Base-by-base conservation (phyloP, 2,888 invertebrate genomes). In the Tenthredo scrophulariae region DNA sequence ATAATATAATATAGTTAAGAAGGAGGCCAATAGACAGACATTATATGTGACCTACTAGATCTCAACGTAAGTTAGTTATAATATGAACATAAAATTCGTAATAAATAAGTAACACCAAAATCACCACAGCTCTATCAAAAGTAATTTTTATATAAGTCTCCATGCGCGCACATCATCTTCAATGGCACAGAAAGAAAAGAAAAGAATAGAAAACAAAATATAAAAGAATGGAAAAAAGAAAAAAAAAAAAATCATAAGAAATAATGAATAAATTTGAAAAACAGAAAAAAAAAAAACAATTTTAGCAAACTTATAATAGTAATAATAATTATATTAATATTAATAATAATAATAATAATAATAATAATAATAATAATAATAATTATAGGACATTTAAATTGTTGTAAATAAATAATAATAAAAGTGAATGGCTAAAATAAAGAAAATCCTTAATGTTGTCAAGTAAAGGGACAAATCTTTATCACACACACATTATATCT, bases 121-220 rank as follows among this genome's bases (percentile, higher is more conserved):
- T 91, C 90, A 92, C 92, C 90, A 91, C 90, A 88, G 88, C 89
- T 91, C 91, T 92, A 91, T 91, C 89, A 91, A 92, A 91, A 90
- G 86, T 91, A 91, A 92, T 92, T 93, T 92, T 92, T 92, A 91
- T 92, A 91, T 92, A 90, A 93, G 92, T 92, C 91, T 89, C 90
- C 90, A 91, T 58, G 33, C 89, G 90, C 92, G 92, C 92, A 92
- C 93, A 93, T 91, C 91, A 91, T 91, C 90, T 92, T 89, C 91
- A 91, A 92, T 90, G 90, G 91, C 92, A 92, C 91, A 92, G 46
- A 75, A 74, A 46, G 13, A 46, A 75, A 22, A 5, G 15, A 46
- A 75, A 46, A 15, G n/a, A 6, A n/a, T 26, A 46, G 43, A 74
- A 22, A 74, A 46, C 3, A 9, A 43, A 40, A 43, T 6, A n/a